Conservation (phyloP, 2,888 invertebrate species). For the Eilema sororculum region DNA sequence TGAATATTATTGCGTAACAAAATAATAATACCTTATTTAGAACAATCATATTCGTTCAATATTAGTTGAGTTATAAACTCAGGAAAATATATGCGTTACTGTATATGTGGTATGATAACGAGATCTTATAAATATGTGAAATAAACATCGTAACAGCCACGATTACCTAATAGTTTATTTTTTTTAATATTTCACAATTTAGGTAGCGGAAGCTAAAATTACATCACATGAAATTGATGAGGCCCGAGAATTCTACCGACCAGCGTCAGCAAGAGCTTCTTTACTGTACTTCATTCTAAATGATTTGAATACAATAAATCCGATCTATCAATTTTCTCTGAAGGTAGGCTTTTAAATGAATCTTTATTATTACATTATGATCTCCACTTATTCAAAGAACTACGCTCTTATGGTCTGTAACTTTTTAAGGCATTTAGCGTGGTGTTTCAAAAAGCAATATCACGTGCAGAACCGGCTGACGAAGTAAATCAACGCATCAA, state of each 20-base stretch:
- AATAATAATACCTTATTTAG: neutral
- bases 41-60: too few species aligned
- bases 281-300: slow-evolving; percentile 98
- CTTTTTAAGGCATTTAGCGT: slow-evolving; percentile 95
- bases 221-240: slow-evolving; percentile 97
- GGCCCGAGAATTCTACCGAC: slow-evolving; percentile 95
- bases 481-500: slow-evolving; percentile 92
- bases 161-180: too few species aligned
- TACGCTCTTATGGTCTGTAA: neutral
- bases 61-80: too few species aligned
- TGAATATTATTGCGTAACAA: neutral
- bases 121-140: neutral
- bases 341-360: slow-evolving; percentile 87
- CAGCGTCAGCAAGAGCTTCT: slow-evolving; percentile 97
- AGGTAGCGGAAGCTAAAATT: slow-evolving; percentile 95
- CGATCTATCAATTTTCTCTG: slow-evolving; percentile 98
- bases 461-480: slow-evolving; percentile 93
- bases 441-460: slow-evolving; percentile 98
- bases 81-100: neutral
- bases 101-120: neutral
- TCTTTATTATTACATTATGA: neutral
- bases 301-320: slow-evolving; percentile 97
- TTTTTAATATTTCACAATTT: slow-evolving; percentile 22
- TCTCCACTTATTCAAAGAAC: neutral
- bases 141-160: neutral